Evolutionary conservation across 2,113 vertebrate genomes (phyloP).

Genomic region (Carollia perspicillata): DNA sequence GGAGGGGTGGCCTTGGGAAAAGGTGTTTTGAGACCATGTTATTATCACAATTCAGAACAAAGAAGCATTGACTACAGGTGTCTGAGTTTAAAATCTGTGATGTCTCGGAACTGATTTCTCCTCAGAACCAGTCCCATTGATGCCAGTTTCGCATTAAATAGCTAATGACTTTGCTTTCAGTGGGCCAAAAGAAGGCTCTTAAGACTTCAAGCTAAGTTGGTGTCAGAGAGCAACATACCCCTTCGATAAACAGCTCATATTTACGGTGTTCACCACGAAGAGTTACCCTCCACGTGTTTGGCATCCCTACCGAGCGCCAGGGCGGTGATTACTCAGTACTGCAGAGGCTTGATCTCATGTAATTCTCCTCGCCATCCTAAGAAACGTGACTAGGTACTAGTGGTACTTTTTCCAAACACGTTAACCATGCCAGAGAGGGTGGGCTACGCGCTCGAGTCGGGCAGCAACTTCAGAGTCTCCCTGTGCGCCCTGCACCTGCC

Average conservation of each 20-base stretch:
- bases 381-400: background rate
- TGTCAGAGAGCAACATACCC: background rate
- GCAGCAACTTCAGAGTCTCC: background rate
- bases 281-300: background rate
- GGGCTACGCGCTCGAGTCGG: background rate
- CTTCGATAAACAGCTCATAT: background rate
- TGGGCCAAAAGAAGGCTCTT: background rate
- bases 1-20: background rate
- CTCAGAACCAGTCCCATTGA: background rate
- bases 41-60: background rate
- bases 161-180: background rate
- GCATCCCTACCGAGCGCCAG: background rate
- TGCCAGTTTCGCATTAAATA: background rate
- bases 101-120: slow-evolving; percentile 30
- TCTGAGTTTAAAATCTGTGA: background rate
- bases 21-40: background rate
- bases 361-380: background rate
- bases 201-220: background rate
- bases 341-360: background rate
- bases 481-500: background rate
- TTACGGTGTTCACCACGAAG: background rate
- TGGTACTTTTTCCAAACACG: background rate
- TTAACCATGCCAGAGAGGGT: background rate
- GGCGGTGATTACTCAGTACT: background rate
- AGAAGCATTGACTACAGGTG: background rate